Evolutionary conservation across 1,140 invertebrate species (phyloP).

Genomic region (Apis dorsata): DNA sequence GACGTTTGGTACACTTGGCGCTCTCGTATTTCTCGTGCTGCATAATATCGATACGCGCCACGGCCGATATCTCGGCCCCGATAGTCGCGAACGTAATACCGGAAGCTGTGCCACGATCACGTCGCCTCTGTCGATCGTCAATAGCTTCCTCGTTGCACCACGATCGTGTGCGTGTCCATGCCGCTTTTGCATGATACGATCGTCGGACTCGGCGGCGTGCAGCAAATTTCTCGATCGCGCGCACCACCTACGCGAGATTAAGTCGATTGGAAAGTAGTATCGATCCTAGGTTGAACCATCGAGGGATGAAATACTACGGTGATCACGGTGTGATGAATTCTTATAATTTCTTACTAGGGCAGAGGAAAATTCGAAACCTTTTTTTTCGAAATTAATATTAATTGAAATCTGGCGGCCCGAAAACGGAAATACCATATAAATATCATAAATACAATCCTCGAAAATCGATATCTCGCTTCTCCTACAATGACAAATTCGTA

Average conservation of each 20-base stretch:
- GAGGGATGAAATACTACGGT: conserved; percentile 6
- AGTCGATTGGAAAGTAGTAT: conserved; percentile 37
- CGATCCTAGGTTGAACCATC: background rate
- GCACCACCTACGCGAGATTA: conserved; percentile 50
- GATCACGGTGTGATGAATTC: too few species aligned
- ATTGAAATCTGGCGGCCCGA: too few species aligned
- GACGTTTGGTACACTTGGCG: conserved; percentile 38
- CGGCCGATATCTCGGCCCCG: conserved; percentile 32
- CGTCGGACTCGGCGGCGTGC: conserved; percentile 9
- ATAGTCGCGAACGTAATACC: conserved; percentile 55
- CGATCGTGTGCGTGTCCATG: background rate
- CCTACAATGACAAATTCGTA: too few species aligned
- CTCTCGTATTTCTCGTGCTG: conserved; percentile 46
- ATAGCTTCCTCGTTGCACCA: conserved; percentile 48
- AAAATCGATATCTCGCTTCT: too few species aligned
- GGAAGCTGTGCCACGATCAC: conserved; percentile 57
- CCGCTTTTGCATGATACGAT: conserved; percentile 40
- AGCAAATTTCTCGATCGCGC: conserved; percentile 47
- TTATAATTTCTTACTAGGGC: too few species aligned
- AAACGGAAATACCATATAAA: too few species aligned
- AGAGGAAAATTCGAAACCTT: too few species aligned
- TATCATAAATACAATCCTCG: too few species aligned
- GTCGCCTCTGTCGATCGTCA: conserved; percentile 47
- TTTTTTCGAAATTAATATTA: too few species aligned
- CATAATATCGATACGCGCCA: conserved; percentile 50